phyloP scores from a whole-genome alignment of 1,140 invertebrate species.

The Microplitis demolitor region DNA sequence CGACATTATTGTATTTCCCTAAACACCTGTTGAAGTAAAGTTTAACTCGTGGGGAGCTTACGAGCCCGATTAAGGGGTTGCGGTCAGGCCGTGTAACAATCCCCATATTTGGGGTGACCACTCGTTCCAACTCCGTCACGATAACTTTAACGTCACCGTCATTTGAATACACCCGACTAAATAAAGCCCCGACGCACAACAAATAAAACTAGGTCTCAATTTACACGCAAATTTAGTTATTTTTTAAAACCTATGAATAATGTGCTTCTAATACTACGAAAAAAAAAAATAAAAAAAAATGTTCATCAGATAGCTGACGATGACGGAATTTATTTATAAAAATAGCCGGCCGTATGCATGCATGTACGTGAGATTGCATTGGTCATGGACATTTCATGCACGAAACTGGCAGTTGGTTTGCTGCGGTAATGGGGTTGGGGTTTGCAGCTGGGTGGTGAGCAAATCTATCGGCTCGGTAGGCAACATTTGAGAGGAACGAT shows the following conservation, averaged over 20 bases:
- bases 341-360: background rate
- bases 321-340: no score
- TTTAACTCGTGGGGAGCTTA: conserved; percentile 53
- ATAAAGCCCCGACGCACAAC: background rate
- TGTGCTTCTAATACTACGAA: no score
- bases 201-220: no score
- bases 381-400: background rate
- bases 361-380: background rate
- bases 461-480: conserved; percentile 20
- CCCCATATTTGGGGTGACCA: conserved; percentile 38
- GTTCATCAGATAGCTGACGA: no score
- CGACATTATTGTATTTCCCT: conserved; percentile 63
- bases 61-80: conserved; percentile 55
- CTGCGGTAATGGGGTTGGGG: background rate
- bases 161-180: no score
- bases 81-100: conserved; percentile 55
- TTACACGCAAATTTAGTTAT: no score
- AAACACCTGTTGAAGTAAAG: conserved; percentile 63
- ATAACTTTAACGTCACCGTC: background rate
- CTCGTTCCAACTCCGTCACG: background rate
- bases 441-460: background rate
- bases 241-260: no score
- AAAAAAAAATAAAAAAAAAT: no score
- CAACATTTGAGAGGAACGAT: conserved; percentile 10
- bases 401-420: conserved; percentile 3